Base-by-base conservation (phyloP, 2,797 vertebrate genomes). In the Tiaroga cobitis region DNA sequence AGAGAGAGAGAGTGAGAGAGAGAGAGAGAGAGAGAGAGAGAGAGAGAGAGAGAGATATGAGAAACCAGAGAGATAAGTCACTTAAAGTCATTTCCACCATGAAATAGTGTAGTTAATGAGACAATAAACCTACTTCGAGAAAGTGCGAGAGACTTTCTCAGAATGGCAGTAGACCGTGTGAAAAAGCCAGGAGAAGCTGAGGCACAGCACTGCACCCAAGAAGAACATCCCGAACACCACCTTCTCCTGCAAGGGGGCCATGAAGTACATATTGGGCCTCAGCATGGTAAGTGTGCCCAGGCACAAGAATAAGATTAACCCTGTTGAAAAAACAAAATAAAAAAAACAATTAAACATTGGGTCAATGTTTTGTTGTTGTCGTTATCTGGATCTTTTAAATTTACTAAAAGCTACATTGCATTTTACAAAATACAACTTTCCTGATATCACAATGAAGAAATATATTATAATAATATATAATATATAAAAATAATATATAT, bases 211-310 rank as follows among this genome's bases (percentile, higher is more conserved):
- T 0, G 98, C 98, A 34, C 98, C 98, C 90, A 99, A 90, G 90
- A 99, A 99, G 93, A 99, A 99, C 97, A 99, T 99, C 84, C 98
- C 98, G 0, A 99, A 98, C 83, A 99, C 98, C 91, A 99, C 98
- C 89, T 99, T 99, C 93, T 99, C 98, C 93, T 99, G 98, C 34
- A 99, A 95, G 0, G 98, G 98, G 43, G 98, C 98, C 97, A 99
- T 98, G 93, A 99, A 99, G 92, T 98, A 98, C 95, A 99, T 96
- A 93, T 99, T 99, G 89, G 98, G 98, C 83, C 98, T 92, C 89
- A 99, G 93, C 97, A 99, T 96, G 92, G 98, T 99, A 92, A 99
- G 94, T 81, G 97, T 97, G 69, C 98, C 98, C 95, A 99, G 89
- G 88, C 96, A 96, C 39, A 99, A 91, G 92, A 99, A 99, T 70